Base-by-base conservation (phyloP, 1,140 invertebrate genomes). In the Stegodyphus mimosarum region DNA sequence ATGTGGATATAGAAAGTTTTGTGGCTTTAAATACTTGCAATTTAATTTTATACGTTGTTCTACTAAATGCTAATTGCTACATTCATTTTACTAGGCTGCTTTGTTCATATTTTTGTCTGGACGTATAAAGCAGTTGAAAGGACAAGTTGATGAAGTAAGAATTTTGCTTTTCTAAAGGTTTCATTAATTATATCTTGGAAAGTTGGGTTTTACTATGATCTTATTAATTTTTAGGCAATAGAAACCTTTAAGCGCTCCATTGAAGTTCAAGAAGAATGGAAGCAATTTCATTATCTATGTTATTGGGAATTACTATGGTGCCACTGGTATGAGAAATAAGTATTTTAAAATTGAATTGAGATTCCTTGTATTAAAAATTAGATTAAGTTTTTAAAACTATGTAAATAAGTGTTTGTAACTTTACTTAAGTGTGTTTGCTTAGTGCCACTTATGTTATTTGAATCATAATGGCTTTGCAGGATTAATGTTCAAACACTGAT, bases 271-370 rank as follows among this genome's bases (percentile, higher is more conserved):
- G 90, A 94, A 86, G 91, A 95, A 9, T 99, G 97, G 96, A 93
- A 94, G 6, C 97, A 99, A 89, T 98, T 99, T 90, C 96, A 98
- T 91, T 96, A 98, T 90, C 90, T 99, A 0, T 98, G 96, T 90
- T 98, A 94, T 90, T 99, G 97, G 98, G 97, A 99, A 90, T 91
- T 98, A 48, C 94, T 97, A 92, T 99, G 97, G 96, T 93, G 95
- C 9, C 93, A 96, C 89, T 93, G 94, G 94, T 95, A 90, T 91
- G 91, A 91, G 67, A 52, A 33, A 10, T 60, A 15, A 60, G 5
- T 60, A 60, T 60, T 15, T 60, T 60, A 10, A 60, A 33, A 33
- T 3, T 33, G 33, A 33, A 33, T 33, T 33, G 1, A 33, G 33
- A 1, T 33, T 33, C 33, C 33, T 33, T 33, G 33, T 3, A 33